A percentile compares a stretch with the other conserved stretches of the same genome.
Evolutionary conservation across 1,140 invertebrate species (phyloP).

Genomic region (Ostrea edulis): DNA sequence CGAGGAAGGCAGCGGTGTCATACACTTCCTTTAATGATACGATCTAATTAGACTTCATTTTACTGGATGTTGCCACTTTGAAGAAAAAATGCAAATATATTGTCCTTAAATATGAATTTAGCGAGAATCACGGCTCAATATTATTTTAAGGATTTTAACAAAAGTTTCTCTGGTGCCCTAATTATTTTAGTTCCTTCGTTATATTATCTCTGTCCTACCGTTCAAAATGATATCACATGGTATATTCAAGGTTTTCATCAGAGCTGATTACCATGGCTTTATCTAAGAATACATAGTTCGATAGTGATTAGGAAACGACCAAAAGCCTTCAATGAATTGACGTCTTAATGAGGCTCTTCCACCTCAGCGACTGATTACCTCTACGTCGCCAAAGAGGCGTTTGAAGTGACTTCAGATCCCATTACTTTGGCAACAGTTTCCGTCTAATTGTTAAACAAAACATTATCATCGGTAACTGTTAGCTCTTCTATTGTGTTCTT

Average conservation of each 20-base stretch:
- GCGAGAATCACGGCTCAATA: no score
- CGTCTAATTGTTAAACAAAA: conserved; percentile 15
- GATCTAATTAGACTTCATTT: no score
- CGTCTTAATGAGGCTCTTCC: conserved; percentile 23
- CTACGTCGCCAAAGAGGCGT: conserved; percentile 20
- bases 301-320: conserved; percentile 5
- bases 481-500: neutral
- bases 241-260: neutral
- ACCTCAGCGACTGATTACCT: conserved; percentile 2
- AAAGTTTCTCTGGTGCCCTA: no score
- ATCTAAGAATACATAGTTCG: neutral
- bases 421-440: conserved; percentile 22
- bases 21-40: no score
- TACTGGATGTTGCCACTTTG: no score
- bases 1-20: no score
- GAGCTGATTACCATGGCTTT: neutral
- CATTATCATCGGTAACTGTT: neutral
- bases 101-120: neutral
- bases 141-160: no score
- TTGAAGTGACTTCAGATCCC: neutral
- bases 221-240: neutral
- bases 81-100: neutral
- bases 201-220: neutral
- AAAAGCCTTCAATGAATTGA: conserved; percentile 14
- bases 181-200: neutral